Evolutionary conservation across 1,140 invertebrate genomes (phyloP), one percentile per base, ranked within the genome.

Genomic region (Adoxophyes honmai): DNA sequence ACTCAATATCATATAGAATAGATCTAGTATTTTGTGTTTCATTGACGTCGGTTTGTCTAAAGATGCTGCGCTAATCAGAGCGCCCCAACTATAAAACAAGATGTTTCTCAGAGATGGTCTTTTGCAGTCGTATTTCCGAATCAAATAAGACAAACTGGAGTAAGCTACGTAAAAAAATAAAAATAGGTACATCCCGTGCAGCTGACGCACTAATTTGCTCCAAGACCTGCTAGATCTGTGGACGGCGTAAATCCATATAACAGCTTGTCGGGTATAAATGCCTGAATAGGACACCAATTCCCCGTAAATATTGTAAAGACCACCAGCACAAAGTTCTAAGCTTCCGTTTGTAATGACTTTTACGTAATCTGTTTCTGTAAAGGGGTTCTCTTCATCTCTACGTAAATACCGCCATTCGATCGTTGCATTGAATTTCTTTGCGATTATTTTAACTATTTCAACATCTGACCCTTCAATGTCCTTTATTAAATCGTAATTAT

Each of bases 211-310:
- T 9, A 85, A 56, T 16, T 66, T 73, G 14, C 72, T 44, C 80
- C 78, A 88, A 15, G 78, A 78, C 44, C 65, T 66, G 9, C 60
- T 58, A 6, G 54, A 57, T 64, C 81, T 67, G 57, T 78, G 73
- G 0, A 69, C 75, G n/a, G 70, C 55, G 18, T 84, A 88, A 1
- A 75, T 62, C 85, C 85, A 88, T 51, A 78, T 39, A 11, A 82
- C 55, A 2, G 55, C 57, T 59, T 86, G 78, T 28, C 62, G 59
- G 1, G 70, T 61, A 42, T 88, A 88, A 14, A 80, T 59, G 2
- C 82, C 82, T 4, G 80, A 81, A 42, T 86, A 88, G 6, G 63
- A 64, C 1, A 83, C 77, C 0, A 64, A 7, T 28, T 83, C 64
- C 0, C 71, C 75, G 39, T 82, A 83, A 5, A 79, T 65, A 53